phyloP scores from a whole-genome alignment of 2,113 vertebrate genomes.

The Ciconia stormi region DNA sequence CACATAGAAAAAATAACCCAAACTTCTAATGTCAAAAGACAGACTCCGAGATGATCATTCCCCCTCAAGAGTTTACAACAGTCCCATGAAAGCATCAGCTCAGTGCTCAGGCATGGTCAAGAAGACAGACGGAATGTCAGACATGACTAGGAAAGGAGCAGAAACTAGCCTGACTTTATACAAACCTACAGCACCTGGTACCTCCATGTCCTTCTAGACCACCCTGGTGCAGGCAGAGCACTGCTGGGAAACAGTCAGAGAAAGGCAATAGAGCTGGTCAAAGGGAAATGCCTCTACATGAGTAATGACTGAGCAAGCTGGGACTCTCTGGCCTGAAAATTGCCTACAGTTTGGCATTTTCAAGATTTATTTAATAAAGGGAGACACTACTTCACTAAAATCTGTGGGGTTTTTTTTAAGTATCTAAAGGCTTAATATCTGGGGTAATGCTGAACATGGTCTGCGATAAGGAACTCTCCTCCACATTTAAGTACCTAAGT shows the following conservation, averaged over 20 bases:
- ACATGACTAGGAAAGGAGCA: not conserved
- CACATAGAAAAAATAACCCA: not conserved
- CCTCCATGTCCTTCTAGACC: not conserved
- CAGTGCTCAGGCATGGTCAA: not conserved
- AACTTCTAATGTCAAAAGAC: not conserved
- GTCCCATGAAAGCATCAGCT: not conserved
- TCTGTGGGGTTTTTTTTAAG: not conserved
- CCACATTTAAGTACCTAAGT: not conserved
- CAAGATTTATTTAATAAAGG: not conserved
- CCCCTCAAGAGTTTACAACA: not conserved
- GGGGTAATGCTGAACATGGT: not conserved
- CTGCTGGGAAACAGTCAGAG: not conserved
- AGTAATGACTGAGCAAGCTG: not conserved
- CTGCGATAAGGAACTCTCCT: not conserved
- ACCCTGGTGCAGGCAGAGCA: not conserved
- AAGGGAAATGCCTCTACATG: not conserved
- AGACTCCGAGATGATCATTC: accelerated
- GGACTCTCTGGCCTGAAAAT: not conserved
- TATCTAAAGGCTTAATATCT: not conserved
- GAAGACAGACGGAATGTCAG: not conserved
- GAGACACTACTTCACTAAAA: not conserved
- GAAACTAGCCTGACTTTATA: not conserved
- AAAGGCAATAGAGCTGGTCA: not conserved
- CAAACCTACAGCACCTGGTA: not conserved
- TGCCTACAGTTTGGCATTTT: not conserved